Evolutionary conservation across 2,113 vertebrate species (phyloP).

Genomic region (Scomber japonicus): DNA sequence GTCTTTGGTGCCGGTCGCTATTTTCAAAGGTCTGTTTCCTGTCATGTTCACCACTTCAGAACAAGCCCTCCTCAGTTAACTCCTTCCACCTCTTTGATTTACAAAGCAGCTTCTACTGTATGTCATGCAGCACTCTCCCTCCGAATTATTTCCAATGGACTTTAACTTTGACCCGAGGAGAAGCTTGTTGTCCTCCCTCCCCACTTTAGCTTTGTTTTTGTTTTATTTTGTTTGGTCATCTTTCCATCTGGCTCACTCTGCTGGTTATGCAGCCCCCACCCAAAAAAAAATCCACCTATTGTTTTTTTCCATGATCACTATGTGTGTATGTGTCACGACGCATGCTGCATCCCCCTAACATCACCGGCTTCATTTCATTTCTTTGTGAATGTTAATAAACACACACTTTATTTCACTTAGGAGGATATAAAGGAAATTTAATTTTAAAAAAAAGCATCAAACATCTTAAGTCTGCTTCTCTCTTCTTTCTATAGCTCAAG

Average conservation of each 20-base stretch:
- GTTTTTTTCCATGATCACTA: slow-evolving; percentile 41
- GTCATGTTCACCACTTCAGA: slow-evolving; percentile 72
- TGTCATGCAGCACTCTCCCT: slow-evolving; percentile 72
- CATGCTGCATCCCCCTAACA: slow-evolving; percentile 70
- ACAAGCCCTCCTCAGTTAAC: slow-evolving; percentile 68
- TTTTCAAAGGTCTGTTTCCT: slow-evolving; percentile 86
- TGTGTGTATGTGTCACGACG: slow-evolving; percentile 56
- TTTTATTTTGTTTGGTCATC: slow-evolving; percentile 41
- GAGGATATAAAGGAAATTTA: background rate
- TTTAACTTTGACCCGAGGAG: slow-evolving; percentile 61
- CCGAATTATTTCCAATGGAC: slow-evolving; percentile 51
- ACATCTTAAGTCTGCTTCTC: slow-evolving; percentile 11
- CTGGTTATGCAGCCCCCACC: slow-evolving; percentile 61
- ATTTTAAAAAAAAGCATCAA: background rate
- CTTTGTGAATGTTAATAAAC: slow-evolving; percentile 20
- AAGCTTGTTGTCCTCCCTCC: slow-evolving; percentile 76
- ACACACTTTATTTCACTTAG: slow-evolving; percentile 29
- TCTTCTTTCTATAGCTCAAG: slow-evolving; percentile 74
- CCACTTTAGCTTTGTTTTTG: slow-evolving; percentile 55
- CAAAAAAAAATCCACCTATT: slow-evolving; percentile 7
- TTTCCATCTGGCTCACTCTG: slow-evolving; percentile 68
- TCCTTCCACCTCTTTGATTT: slow-evolving; percentile 77
- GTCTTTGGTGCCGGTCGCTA: slow-evolving; percentile 83
- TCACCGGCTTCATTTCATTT: slow-evolving; percentile 34
- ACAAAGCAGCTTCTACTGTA: slow-evolving; percentile 64